Conservation (phyloP, 2,888 invertebrate species). For the Aricia artaxerxes region DNA sequence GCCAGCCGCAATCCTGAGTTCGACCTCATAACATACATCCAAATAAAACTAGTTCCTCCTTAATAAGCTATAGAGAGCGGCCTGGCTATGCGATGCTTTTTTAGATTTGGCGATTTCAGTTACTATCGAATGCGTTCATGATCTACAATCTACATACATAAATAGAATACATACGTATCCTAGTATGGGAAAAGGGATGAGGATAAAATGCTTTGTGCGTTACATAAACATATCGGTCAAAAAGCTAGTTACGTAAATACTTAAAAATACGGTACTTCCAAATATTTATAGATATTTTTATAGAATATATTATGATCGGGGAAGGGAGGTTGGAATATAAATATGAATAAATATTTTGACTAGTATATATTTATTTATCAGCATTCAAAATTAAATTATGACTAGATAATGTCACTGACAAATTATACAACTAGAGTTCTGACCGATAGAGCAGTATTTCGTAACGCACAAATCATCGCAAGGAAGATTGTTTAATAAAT, state of each 20-base stretch:
- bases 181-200: slow-evolving; percentile 9
- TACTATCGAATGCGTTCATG: slow-evolving; percentile 40
- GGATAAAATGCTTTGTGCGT: slow-evolving; percentile 39
- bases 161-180: slow-evolving; percentile 15
- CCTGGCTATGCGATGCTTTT: slow-evolving; percentile 46
- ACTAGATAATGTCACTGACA: slow-evolving; percentile 80
- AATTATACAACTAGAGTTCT: slow-evolving; percentile 65
- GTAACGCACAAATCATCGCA: slow-evolving; percentile 66
- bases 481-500: slow-evolving; percentile 61
- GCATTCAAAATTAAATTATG: slow-evolving; percentile 72
- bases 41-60: slow-evolving; percentile 65
- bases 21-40: slow-evolving; percentile 77
- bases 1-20: slow-evolving; percentile 51
- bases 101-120: slow-evolving; percentile 50
- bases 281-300: slow-evolving; percentile 50
- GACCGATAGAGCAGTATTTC: slow-evolving; percentile 58
- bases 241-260: slow-evolving; percentile 70
- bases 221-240: slow-evolving; percentile 78
- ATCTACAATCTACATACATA: background rate
- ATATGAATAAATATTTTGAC: slow-evolving; percentile 65
- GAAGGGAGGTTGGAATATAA: slow-evolving; percentile 57
- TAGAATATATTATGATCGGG: slow-evolving; percentile 53
- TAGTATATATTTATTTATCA: slow-evolving; percentile 69
- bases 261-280: slow-evolving; percentile 60
- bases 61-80: slow-evolving; percentile 49